A percentile compares a stretch with the other conserved stretches of the same genome.
These are phyloP conservation scores for Cyrtonyx montezumae DNA, from an alignment of 2,113 vertebrate genomes.

Conservation along the genomic window DNA sequence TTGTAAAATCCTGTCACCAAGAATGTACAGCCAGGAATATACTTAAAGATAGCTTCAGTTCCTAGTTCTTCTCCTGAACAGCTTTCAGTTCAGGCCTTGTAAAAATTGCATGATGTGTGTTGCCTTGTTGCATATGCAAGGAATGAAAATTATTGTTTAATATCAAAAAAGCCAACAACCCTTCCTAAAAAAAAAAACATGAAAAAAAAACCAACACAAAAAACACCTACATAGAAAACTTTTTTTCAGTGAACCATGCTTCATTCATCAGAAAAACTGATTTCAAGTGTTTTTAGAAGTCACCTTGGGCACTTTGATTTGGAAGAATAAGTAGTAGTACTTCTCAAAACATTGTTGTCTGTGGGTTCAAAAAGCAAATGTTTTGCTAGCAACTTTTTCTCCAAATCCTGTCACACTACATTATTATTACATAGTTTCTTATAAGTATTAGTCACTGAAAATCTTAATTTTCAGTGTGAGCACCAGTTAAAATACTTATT, in stretches of 20 bases:
- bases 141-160: background rate
- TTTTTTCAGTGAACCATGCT: background rate
- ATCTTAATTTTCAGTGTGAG: background rate
- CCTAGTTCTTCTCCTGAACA: fast-evolving
- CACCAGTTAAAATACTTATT: background rate
- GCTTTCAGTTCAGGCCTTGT: background rate
- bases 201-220: background rate
- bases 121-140: background rate
- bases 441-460: background rate
- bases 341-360: background rate
- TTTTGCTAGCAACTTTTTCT: background rate
- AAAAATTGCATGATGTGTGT: background rate
- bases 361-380: background rate
- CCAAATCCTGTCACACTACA: background rate
- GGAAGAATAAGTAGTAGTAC: background rate
- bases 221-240: background rate
- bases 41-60: background rate
- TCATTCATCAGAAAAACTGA: background rate
- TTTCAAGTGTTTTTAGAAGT: background rate
- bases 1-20: conserved; percentile 40
- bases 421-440: background rate
- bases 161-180: background rate
- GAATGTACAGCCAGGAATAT: background rate
- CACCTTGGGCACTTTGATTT: background rate
- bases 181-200: background rate